Conservation (phyloP, 2,797 vertebrate species). For the Pterois miles region DNA sequence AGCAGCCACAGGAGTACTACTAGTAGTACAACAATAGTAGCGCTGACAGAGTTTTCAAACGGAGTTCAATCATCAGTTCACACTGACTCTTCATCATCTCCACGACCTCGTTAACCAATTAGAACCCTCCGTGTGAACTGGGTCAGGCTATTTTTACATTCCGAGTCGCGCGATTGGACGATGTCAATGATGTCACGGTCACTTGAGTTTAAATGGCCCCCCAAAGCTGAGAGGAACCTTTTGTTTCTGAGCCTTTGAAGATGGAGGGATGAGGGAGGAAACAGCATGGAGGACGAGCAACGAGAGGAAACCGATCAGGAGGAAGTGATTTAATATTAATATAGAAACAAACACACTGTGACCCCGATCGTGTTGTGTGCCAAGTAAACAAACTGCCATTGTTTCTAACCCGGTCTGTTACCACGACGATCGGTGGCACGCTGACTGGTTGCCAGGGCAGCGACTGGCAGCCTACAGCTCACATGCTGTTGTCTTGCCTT, state of each 20-base stretch:
- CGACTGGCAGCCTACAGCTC: background rate
- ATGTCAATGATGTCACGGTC: background rate
- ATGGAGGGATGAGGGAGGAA: background rate
- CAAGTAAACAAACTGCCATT: conserved; percentile 66
- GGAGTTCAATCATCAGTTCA: too few species aligned
- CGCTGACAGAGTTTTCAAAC: background rate
- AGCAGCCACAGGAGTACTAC: background rate
- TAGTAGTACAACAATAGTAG: background rate
- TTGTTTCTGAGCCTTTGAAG: background rate
- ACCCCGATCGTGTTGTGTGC: conserved; percentile 29
- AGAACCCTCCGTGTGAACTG: background rate
- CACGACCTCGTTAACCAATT: background rate
- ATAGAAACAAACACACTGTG: background rate
- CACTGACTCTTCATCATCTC: background rate
- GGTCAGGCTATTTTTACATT: background rate
- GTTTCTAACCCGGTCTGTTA: conserved; percentile 37
- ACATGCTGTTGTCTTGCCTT: background rate
- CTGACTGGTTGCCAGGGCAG: conserved; percentile 40
- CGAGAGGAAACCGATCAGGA: too few species aligned
- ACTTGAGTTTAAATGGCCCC: background rate
- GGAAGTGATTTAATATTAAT: too few species aligned
- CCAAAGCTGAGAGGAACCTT: background rate
- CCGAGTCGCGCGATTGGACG: background rate
- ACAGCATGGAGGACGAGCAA: background rate
- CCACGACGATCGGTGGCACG: conserved; percentile 25